Base-by-base conservation (phyloP, 2,113 vertebrate genomes). In the Oncorhynchus mykiss region DNA sequence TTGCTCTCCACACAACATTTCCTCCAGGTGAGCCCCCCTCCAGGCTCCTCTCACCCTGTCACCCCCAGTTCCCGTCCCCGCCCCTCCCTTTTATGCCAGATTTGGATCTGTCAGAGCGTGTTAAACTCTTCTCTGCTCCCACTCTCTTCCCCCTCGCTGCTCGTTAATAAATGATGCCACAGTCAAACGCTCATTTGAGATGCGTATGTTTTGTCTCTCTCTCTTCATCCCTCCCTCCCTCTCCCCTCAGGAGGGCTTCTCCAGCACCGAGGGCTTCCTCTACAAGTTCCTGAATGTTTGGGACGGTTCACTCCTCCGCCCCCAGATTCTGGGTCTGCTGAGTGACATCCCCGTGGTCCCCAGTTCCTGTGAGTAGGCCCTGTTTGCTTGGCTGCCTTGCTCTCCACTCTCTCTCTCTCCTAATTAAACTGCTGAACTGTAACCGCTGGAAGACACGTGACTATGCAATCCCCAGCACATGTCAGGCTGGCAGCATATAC, bases 271-370 rank as follows among this genome's bases (percentile, higher is more conserved):
- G 82, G 91, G 90, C 27, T 99, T 99, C 84, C 88, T 98, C 4
- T 96, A 93, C 72, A 97, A 94, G 84, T 95, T 93, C 74, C 93
- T 99, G 71, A 95, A 88, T 68, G 88, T 95, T 51, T 99, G 97
- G 97, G 96, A 99, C 67, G 96, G 97, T 11, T 67, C 70, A 31
- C 91, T 89, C 64, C 94, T 95, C 74, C 90, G 86, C 59, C 86
- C 95, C 8, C 93, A 97, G 80, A 69, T 98, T 85, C 93, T 99
- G 48, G 87, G 82, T 13, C 91, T 99, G 13, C 49, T 99, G 75
- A 95, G 92, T 78, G 93, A 95, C 95, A 94, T 97, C 78, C 93
- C 96, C 5, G 89, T 95, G n/a, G 81, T 88, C 66, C 94, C 80
- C 8, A 95, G 86, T 82, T 91, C 92, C 80, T 94, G 97, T 99